A percentile compares a stretch with the other conserved stretches of the same genome.
phyloP scores from a whole-genome alignment of 2,113 vertebrate species.

The Chelonoidis abingdonii region DNA sequence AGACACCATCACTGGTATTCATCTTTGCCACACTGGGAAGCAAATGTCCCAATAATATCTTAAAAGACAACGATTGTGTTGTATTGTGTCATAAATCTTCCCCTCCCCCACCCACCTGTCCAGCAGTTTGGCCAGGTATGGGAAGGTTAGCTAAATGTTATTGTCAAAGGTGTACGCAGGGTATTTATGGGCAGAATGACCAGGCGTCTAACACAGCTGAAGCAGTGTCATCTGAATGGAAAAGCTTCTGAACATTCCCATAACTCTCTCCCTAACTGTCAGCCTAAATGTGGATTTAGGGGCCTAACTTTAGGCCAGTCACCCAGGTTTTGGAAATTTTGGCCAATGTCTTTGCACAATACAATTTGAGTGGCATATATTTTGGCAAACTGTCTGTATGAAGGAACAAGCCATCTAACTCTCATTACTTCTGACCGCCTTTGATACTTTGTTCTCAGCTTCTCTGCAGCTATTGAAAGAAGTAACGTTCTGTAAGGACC shows the following conservation, averaged over 20 bases:
- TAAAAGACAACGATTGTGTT: not conserved
- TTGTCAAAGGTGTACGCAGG: not conserved
- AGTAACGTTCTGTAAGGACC: not conserved
- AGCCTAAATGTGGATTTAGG: not conserved
- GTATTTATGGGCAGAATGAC: not conserved
- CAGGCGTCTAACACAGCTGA: not conserved
- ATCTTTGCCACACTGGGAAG: not conserved
- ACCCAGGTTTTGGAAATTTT: not conserved
- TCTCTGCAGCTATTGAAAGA: constrained; percentile 1
- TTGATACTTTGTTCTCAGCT: not conserved
- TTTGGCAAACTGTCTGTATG: not conserved
- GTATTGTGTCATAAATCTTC: not conserved
- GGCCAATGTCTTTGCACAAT: not conserved
- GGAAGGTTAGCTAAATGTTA: not conserved
- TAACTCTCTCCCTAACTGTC: not conserved
- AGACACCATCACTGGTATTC: not conserved
- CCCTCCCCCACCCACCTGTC: not conserved
- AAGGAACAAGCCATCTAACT: not conserved
- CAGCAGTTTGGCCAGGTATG: not conserved
- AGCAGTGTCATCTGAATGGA: not conserved
- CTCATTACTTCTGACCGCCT: not conserved
- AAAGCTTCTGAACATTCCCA: not conserved
- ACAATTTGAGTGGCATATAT: not conserved
- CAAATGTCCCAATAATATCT: not conserved
- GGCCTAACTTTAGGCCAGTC: not conserved